These are phyloP conservation scores for Drosophila sucinea DNA, from an alignment of 1,140 invertebrate species.

Conservation along the genomic window DNA sequence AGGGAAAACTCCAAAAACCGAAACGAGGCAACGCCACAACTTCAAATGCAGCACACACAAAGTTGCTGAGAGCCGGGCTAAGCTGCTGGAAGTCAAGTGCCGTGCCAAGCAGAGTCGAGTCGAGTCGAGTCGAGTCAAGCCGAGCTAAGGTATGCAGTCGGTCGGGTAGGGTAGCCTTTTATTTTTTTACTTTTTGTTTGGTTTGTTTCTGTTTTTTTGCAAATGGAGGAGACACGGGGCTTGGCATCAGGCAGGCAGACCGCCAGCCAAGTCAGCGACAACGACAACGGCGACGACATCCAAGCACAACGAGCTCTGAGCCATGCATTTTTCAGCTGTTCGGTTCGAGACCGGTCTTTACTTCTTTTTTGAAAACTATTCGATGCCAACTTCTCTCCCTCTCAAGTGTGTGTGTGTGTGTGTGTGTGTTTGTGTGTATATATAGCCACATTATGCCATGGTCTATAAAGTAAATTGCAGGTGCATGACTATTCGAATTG, in stretches of 20 bases:
- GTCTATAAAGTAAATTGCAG: constrained; percentile 83
- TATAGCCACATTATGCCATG: constrained; percentile 76
- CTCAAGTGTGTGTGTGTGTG: constrained; percentile 9
- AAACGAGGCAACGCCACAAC: constrained; percentile 26
- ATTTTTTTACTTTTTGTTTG: constrained; percentile 26
- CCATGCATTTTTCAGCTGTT: constrained; percentile 74
- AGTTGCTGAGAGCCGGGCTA: neutral
- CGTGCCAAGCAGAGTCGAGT: constrained; percentile 17
- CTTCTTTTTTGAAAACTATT: constrained; percentile 27
- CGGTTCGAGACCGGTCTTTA: constrained; percentile 65
- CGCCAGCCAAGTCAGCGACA: constrained; percentile 15
- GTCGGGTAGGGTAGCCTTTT: constrained; percentile 9
- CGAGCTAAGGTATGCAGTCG: too few relatives aligned
- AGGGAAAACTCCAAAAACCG: constrained; percentile 22
- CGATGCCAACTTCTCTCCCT: constrained; percentile 14
- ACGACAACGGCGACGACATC: constrained; percentile 27
- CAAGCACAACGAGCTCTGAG: constrained; percentile 42
- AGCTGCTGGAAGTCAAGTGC: constrained; percentile 49
- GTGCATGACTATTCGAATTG: constrained; percentile 82
- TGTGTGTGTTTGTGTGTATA: constrained; percentile 37
- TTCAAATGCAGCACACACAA: constrained; percentile 27
- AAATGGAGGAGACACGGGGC: constrained; percentile 50
- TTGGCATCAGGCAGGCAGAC: constrained; percentile 29
- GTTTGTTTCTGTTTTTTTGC: constrained; percentile 40
- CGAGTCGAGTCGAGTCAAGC: too few relatives aligned